Conservation (phyloP, 2,797 vertebrate genomes). For the Pampus argenteus region DNA sequence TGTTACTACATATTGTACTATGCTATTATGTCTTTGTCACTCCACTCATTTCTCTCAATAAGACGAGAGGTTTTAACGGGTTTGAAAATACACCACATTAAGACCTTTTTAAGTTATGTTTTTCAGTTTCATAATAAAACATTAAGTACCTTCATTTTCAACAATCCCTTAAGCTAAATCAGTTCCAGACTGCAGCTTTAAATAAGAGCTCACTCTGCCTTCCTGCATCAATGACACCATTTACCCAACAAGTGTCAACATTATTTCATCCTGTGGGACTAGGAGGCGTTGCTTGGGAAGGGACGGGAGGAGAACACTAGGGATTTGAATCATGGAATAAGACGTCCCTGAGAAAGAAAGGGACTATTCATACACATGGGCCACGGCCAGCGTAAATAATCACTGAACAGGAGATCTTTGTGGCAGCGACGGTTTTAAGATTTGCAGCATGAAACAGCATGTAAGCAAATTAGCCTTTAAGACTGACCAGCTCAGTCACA, state of each 20-base stretch:
- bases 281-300: conserved; percentile 47
- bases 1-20: background rate
- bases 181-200: conserved; percentile 5
- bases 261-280: conserved; percentile 58
- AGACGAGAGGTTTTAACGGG: background rate
- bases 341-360: conserved; percentile 65
- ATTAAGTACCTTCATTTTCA: background rate
- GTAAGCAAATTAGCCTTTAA: conserved; percentile 5
- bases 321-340: conserved; percentile 47
- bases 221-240: conserved; percentile 60
- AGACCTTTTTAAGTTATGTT: too few species aligned
- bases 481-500: background rate
- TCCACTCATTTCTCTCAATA: background rate
- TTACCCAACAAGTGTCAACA: conserved; percentile 56
- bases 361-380: conserved; percentile 66
- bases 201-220: conserved; percentile 12
- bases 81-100: conserved; percentile 4
- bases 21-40: background rate
- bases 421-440: conserved; percentile 15
- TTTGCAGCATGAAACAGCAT: conserved; percentile 29
- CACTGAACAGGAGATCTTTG: conserved; percentile 63
- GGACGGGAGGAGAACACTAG: conserved; percentile 53
- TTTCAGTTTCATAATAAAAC: background rate
- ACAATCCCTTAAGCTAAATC: background rate
- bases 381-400: conserved; percentile 65